Evolutionary conservation across 2,888 invertebrate species (phyloP), one percentile per base, ranked within the genome.

Genomic region (Gari tellinella): DNA sequence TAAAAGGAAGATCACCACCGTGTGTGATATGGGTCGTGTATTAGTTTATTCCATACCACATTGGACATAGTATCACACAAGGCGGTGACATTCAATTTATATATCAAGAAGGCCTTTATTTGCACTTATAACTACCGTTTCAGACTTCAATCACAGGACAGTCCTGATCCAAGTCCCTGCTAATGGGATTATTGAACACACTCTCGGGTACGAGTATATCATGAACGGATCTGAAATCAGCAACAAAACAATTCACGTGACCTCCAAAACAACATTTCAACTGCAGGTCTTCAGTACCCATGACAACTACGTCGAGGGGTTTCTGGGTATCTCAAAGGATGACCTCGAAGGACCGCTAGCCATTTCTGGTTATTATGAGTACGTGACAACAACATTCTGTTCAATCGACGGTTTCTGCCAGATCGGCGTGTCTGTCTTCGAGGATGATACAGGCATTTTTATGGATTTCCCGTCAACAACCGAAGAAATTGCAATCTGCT

Each of bases 371-470:
- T 41, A 53, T 0, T 70, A 64, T 38, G 63, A 66, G 19, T 72
- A 72, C 46, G 51, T 45, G 2, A 57, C 65, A 8, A 38, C 68
- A 10, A 77, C 72, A 4, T 77, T 72, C 61, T 77, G 77, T 52
- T 61, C 60, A 14, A 41, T 51, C 8, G 65, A 65, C 40, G 77
- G 77, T 8, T 68, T 48, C 48, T 77, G 77, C 37, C 77, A 77
- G 48, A 15, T 77, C 7, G 62, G 68, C 15, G 48, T 77, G 2
- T 57, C 77, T 0, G 67, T 72, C 4, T 21, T 56, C 1, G 40
- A 68, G 14, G 14, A 58, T 31, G 49, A 62, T 12, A 49, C 40
- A 2, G 49, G 38, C 31, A 21, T 48, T 5, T 10, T 7, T 31
- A 31, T 31, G 10, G 4, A 31, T 31, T 49, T 60, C 38, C 49